Evolutionary conservation across 2,797 vertebrate species (phyloP).

Genomic region (Rhabdophis nuchalis): DNA sequence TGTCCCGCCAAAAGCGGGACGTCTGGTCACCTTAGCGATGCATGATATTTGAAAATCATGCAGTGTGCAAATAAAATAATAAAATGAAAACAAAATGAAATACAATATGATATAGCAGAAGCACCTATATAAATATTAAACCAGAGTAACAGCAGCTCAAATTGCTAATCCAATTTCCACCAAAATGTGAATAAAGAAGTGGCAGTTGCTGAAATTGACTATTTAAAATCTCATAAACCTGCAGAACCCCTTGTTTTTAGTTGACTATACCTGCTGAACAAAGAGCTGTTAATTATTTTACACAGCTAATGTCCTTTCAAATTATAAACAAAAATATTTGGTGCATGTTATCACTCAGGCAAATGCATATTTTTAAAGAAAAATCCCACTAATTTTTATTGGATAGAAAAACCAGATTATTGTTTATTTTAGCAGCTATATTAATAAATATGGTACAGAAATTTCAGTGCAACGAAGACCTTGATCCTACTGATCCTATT

Average conservation of each 20-base stretch:
- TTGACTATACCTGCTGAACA: not conserved
- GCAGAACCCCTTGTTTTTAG: not conserved
- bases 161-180: not conserved
- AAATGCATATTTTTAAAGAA: not conserved
- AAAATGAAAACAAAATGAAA: not conserved
- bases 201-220: not conserved
- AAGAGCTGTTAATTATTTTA: not conserved
- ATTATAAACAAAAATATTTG: not conserved
- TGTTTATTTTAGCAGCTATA: not conserved
- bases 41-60: not conserved
- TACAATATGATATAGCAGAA: not conserved
- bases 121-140: not conserved
- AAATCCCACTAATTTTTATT: not conserved
- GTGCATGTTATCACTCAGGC: not conserved
- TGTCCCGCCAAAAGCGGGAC: too few species aligned
- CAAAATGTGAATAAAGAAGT: not conserved
- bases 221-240: not conserved
- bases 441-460: not conserved
- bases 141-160: not conserved
- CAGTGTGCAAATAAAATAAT: not conserved
- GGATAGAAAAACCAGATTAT: not conserved
- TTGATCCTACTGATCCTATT: too few species aligned
- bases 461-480: not conserved
- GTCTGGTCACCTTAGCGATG: too few species aligned
- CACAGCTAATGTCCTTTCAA: not conserved